Percentiles rank a stretch among this genome's conserved stretches.
These are phyloP conservation scores for Spondyliosoma cantharus DNA, from an alignment of 2,797 vertebrate genomes.

Conservation along the genomic window DNA sequence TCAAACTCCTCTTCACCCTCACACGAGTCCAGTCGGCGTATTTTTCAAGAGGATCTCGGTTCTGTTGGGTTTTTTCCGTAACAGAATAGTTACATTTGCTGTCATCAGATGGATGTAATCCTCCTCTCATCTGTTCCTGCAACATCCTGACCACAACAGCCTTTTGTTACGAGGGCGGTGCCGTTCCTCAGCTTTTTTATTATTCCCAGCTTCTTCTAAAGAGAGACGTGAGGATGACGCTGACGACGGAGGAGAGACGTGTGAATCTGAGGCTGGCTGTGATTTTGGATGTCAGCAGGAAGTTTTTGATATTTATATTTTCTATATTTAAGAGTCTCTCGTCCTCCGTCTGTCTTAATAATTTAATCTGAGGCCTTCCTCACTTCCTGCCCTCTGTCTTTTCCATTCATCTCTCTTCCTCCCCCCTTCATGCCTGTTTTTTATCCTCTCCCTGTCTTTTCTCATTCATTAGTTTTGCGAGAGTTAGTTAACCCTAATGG, in stretches of 20 bases:
- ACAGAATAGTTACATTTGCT: conserved; percentile 23
- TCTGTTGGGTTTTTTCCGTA: background rate
- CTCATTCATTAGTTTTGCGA: conserved; percentile 32
- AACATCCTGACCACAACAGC: conserved; percentile 19
- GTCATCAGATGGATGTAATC: conserved; percentile 34
- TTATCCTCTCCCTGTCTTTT: conserved; percentile 5
- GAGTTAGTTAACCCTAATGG: conserved; percentile 46
- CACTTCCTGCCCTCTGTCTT: conserved; percentile 1
- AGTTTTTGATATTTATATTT: background rate
- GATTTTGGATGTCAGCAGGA: background rate
- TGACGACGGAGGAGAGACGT: too few relatives aligned
- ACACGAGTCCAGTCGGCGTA: conserved; percentile 3
- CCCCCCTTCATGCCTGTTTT: background rate
- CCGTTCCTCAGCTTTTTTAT: background rate
- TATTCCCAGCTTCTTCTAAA: background rate
- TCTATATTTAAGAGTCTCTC: background rate
- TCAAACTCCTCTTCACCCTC: conserved; percentile 30
- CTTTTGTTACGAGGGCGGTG: conserved; percentile 4
- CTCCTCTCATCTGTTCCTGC: conserved; percentile 25
- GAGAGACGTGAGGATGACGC: background rate
- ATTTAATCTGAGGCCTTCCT: conserved; percentile 18
- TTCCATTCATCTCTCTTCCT: background rate
- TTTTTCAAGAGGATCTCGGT: background rate
- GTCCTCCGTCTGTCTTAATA: conserved; percentile 18
- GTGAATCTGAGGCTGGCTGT: background rate